Conservation (phyloP, 30 jellyfish, hydroid and myxozoan genomes). For the Pelagia noctiluca region DNA sequence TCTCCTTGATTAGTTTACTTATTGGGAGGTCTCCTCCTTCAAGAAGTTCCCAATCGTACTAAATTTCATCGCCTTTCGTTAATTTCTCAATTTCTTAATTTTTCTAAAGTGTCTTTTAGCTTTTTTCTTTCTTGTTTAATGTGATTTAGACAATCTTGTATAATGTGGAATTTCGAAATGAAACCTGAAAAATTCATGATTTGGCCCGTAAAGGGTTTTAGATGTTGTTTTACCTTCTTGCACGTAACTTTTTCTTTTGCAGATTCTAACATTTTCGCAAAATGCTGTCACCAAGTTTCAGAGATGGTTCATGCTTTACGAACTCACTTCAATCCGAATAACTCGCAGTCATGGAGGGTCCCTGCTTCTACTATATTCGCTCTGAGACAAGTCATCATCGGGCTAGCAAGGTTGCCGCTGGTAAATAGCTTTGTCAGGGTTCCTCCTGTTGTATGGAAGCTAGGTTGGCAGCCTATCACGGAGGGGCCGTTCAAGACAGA, state of each 20-base stretch:
- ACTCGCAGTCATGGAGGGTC: slow-evolving; percentile 24
- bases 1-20: too few relatives aligned
- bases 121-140: too few relatives aligned
- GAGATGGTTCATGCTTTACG: slow-evolving; percentile 85
- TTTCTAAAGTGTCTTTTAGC: too few relatives aligned
- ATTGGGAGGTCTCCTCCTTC: too few relatives aligned
- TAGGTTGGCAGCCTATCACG: slow-evolving; percentile 86
- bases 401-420: slow-evolving; percentile 87
- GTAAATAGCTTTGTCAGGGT: slow-evolving; percentile 88
- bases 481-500: slow-evolving; percentile 88
- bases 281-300: slow-evolving; percentile 76
- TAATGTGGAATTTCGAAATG: too few relatives aligned
- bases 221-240: too few relatives aligned
- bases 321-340: slow-evolving; percentile 30
- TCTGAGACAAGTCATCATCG: slow-evolving; percentile 73
- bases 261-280: slow-evolving; percentile 60
- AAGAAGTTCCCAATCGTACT: too few relatives aligned
- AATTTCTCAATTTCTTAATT: too few relatives aligned
- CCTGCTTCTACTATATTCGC: slow-evolving; percentile 64
- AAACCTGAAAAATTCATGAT: too few relatives aligned
- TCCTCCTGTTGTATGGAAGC: slow-evolving; percentile 97
- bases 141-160: too few relatives aligned
- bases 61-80: too few relatives aligned
- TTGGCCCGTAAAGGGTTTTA: too few relatives aligned
- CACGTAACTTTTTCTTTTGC: not conserved